Evolutionary conservation across 2,888 invertebrate genomes (phyloP).

Genomic region (Drosophila helvetica): DNA sequence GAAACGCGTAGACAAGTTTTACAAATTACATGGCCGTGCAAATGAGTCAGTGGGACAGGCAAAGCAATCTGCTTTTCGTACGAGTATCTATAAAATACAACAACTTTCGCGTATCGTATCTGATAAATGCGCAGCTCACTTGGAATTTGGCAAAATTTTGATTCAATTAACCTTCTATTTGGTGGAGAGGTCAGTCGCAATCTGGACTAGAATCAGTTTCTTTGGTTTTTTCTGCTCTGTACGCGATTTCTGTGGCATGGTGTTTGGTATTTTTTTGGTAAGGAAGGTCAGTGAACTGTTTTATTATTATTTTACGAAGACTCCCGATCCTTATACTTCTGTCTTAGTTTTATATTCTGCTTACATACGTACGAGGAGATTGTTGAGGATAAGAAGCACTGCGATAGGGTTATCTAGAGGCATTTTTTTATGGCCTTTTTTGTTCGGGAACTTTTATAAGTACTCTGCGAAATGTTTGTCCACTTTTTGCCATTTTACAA

Average conservation of each 20-base stretch:
- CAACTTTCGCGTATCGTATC: conserved; percentile 14
- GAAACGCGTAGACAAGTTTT: conserved; percentile 46
- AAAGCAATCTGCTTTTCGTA: conserved; percentile 27
- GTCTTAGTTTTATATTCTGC: no score
- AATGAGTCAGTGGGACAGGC: conserved; percentile 42
- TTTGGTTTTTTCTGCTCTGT: conserved; percentile 2
- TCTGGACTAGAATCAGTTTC: conserved; percentile 18
- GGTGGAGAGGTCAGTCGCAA: conserved; percentile 30
- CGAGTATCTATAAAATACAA: conserved; percentile 10
- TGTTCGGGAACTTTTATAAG: neutral
- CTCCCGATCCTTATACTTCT: no score
- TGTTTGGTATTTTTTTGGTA: neutral
- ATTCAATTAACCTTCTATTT: conserved; percentile 57
- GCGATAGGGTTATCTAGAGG: no score
- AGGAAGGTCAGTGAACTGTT: conserved; percentile 47
- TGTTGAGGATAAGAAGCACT: no score
- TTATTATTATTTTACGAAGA: no score
- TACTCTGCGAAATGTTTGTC: no score
- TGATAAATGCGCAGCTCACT: conserved; percentile 18
- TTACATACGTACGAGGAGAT: no score
- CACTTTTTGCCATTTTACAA: conserved; percentile 24
- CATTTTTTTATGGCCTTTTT: no score
- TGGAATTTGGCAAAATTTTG: conserved; percentile 32
- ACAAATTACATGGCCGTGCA: conserved; percentile 23
- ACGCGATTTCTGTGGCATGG: neutral